Conservation (phyloP, 2,888 invertebrate species). For the Neoscelio sp. region DNA sequence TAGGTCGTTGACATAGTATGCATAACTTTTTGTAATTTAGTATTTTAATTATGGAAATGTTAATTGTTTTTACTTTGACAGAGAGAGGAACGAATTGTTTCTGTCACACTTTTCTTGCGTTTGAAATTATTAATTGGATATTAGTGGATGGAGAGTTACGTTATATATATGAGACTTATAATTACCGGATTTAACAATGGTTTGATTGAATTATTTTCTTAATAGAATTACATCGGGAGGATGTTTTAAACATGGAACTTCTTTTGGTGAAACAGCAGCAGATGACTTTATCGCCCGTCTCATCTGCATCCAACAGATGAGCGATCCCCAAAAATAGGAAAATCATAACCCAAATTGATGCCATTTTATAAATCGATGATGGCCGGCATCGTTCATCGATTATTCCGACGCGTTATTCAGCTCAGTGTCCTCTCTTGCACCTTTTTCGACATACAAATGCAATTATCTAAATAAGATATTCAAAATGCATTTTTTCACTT, state of each 20-base stretch:
- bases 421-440: conserved; percentile 28
- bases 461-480: conserved; percentile 41
- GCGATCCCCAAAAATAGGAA: conserved; percentile 76
- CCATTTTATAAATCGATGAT: conserved; percentile 71
- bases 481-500: conserved; percentile 35
- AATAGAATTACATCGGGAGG: too few relatives aligned
- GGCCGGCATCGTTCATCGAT: conserved; percentile 64
- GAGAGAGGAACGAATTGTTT: too few relatives aligned
- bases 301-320: conserved; percentile 72
- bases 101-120: too few relatives aligned
- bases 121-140: too few relatives aligned
- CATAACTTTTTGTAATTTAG: conserved; percentile 29
- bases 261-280: too few relatives aligned
- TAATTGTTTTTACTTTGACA: too few relatives aligned
- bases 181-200: too few relatives aligned
- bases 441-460: conserved; percentile 15
- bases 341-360: conserved; percentile 74
- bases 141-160: too few relatives aligned
- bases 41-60: conserved; percentile 44
- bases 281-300: conserved; percentile 37
- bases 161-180: too few relatives aligned
- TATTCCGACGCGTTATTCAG: conserved; percentile 35
- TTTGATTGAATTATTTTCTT: too few relatives aligned
- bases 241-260: too few relatives aligned
- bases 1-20: conserved; percentile 24